Conservation (phyloP, 92 coral and sea anemone species). For the Epizoanthus stellaris region DNA sequence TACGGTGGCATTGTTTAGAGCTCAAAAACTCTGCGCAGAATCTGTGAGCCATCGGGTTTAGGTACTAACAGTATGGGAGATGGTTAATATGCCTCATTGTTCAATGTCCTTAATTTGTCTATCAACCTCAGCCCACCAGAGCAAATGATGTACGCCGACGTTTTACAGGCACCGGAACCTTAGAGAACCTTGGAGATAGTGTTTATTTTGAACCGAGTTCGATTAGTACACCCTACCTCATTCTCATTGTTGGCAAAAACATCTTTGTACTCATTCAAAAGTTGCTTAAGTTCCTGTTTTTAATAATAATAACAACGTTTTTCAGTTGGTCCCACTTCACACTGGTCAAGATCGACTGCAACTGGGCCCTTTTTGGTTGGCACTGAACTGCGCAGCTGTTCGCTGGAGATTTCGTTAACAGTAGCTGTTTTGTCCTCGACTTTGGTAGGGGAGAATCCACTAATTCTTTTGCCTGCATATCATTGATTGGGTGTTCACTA, state of each 20-base stretch:
- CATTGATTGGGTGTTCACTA: conserved; percentile 48
- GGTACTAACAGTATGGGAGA: conserved; percentile 54
- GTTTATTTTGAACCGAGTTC: conserved; percentile 58
- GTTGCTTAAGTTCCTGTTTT: conserved; percentile 41
- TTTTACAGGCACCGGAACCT: conserved; percentile 61
- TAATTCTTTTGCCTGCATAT: conserved; percentile 48
- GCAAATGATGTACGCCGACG: conserved; percentile 60
- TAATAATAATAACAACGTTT: not conserved
- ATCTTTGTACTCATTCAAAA: conserved; percentile 60
- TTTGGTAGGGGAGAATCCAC: conserved; percentile 49
- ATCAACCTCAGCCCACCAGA: conserved; percentile 59
- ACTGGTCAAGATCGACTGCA: conserved; percentile 45
- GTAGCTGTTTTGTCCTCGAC: conserved; percentile 43
- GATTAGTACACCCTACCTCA: conserved; percentile 61
- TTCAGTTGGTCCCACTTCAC: conserved; percentile 45
- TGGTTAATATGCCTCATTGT: too few species aligned
- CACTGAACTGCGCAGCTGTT: conserved; percentile 5
- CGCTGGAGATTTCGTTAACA: conserved; percentile 36
- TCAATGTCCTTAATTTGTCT: conserved; percentile 57
- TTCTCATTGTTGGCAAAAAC: conserved; percentile 60
- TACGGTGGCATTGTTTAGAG: conserved; percentile 32
- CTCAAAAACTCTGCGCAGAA: conserved; percentile 55
- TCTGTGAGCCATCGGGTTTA: conserved; percentile 54
- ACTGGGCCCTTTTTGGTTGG: conserved; percentile 41
- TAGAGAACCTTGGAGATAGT: conserved; percentile 33